These are phyloP conservation scores for Neoascia interrupta DNA, from an alignment of 2,888 invertebrate genomes.

Conservation along the genomic window DNA sequence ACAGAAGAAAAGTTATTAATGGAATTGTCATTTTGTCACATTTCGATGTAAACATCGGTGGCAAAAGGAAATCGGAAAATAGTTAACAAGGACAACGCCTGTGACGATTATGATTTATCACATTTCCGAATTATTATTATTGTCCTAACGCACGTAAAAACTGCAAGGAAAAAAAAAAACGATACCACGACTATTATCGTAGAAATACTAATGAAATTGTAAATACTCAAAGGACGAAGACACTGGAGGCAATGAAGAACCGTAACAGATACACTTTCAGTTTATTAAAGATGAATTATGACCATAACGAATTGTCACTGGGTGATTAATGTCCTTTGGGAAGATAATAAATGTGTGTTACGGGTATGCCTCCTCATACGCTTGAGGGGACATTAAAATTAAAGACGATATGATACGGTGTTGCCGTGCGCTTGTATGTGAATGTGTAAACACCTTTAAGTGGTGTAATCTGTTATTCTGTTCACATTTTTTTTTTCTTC, in stretches of 20 bases:
- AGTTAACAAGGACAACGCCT: constrained; percentile 9
- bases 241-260: constrained; percentile 8
- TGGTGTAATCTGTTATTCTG: constrained; percentile 44
- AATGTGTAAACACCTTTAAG: constrained; percentile 12
- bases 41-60: no score
- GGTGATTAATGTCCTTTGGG: constrained; percentile 35
- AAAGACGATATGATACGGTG: constrained; percentile 19
- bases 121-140: constrained; percentile 14
- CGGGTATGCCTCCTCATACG: constrained; percentile 14
- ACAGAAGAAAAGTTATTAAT: no score
- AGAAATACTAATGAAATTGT: constrained; percentile 25
- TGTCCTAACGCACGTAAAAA: no score
- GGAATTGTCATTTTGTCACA: no score
- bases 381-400: constrained; percentile 23
- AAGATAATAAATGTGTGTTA: constrained; percentile 37
- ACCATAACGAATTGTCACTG: constrained; percentile 34
- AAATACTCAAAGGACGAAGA: constrained; percentile 7
- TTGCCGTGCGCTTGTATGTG: constrained; percentile 7
- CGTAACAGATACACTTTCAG: constrained; percentile 9
- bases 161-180: constrained; percentile 7
- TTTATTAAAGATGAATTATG: constrained; percentile 50
- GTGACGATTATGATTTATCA: constrained; percentile 37
- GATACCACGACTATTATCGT: background rate
- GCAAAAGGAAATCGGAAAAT: no score
- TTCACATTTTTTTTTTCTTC: constrained; percentile 37